Conservation (phyloP, 2,888 invertebrate genomes). For the Drosophila suboccidentalis region DNA sequence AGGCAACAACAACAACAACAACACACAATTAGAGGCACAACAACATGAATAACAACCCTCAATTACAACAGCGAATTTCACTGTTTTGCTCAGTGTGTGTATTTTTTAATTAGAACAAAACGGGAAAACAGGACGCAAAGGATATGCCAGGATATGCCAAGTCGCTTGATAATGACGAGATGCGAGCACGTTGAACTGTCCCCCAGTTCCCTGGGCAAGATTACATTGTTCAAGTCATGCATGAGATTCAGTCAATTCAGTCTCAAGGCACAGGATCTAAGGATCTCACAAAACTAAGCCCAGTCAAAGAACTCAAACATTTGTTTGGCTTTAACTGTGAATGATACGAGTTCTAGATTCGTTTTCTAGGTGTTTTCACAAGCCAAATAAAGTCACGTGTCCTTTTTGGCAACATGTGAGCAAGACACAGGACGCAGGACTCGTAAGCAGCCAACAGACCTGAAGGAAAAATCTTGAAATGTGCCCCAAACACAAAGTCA, state of each 20-base stretch:
- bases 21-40: conserved; percentile 66
- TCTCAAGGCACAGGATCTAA: background rate
- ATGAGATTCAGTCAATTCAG: background rate
- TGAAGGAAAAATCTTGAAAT: conserved; percentile 24
- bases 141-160: conserved; percentile 28
- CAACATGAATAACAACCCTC: conserved; percentile 70
- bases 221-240: conserved; percentile 20
- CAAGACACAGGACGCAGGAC: conserved; percentile 26
- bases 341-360: conserved; percentile 31
- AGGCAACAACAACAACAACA: conserved; percentile 47
- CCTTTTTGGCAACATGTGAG: conserved; percentile 62
- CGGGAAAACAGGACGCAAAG: conserved; percentile 40
- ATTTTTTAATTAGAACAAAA: conserved; percentile 65
- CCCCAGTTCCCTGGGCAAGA: background rate
- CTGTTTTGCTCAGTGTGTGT: conserved; percentile 37
- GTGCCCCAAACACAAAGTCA: conserved; percentile 33
- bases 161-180: conserved; percentile 29
- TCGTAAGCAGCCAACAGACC: conserved; percentile 11
- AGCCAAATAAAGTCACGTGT: conserved; percentile 70
- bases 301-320: background rate
- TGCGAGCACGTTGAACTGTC: conserved; percentile 36
- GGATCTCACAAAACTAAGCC: background rate
- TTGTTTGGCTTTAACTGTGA: conserved; percentile 2
- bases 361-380: conserved; percentile 42
- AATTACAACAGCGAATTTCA: conserved; percentile 54